Conservation (phyloP, 2,113 vertebrate species). For the Pithys albifrons region DNA sequence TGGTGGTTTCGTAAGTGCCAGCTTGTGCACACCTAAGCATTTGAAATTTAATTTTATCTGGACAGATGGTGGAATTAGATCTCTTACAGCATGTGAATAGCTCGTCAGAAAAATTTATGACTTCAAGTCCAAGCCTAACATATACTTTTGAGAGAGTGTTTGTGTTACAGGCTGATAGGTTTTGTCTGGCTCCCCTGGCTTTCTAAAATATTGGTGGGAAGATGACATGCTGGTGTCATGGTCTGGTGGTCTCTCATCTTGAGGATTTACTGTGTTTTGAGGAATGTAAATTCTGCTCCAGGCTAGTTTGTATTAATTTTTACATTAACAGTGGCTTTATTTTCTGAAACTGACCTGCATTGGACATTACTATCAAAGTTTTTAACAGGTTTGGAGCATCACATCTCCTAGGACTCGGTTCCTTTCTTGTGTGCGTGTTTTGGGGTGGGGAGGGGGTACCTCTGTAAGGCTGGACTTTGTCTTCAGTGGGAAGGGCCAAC, state of each 20-base stretch:
- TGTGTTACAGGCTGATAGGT: slow-evolving; percentile 39
- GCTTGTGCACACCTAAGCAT: not conserved
- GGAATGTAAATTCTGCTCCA: not conserved
- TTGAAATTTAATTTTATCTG: not conserved
- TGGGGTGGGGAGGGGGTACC: not conserved
- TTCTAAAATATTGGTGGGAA: not conserved
- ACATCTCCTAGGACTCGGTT: not conserved
- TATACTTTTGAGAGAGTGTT: not conserved
- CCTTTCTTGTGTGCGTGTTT: not conserved
- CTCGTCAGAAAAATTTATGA: not conserved
- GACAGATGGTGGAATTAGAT: not conserved
- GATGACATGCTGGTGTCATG: not conserved
- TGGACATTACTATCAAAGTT: not conserved
- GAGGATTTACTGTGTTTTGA: not conserved
- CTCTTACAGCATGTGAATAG: not conserved
- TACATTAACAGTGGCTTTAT: not conserved
- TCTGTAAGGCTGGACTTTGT: not conserved
- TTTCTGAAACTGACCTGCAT: not conserved
- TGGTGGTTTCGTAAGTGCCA: not conserved
- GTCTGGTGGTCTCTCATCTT: not conserved
- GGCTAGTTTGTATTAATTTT: not conserved
- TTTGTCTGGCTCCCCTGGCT: slow-evolving; percentile 39
- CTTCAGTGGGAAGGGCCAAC: not conserved
- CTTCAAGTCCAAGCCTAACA: not conserved
- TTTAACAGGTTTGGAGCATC: not conserved